phyloP scores from a whole-genome alignment of 2,797 vertebrate genomes.

The Tympanoctomys barrerae region DNA sequence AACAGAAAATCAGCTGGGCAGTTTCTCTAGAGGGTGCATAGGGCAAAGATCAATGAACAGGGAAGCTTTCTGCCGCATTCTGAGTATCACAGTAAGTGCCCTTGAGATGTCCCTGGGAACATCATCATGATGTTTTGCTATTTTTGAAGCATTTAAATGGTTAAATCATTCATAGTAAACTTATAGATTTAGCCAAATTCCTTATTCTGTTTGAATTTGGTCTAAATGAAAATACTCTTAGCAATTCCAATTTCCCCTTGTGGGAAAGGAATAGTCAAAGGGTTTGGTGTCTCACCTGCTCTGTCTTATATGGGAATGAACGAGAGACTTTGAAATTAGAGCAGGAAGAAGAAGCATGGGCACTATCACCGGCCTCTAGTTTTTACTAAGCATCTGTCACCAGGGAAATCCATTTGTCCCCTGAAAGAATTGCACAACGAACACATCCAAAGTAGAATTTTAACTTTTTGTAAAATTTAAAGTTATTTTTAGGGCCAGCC shows the following conservation, averaged over 20 bases:
- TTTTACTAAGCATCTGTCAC: not conserved
- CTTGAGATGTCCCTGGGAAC: not conserved
- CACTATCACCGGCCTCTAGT: not conserved
- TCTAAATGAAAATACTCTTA: slow-evolving; percentile 28
- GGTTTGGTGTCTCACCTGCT: not conserved
- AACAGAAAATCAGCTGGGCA: not conserved
- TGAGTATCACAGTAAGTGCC: not conserved
- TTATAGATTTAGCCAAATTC: slow-evolving; percentile 10
- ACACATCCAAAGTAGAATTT: not conserved
- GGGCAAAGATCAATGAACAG: not conserved
- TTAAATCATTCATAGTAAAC: not conserved
- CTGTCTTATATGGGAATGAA: slow-evolving; percentile 17
- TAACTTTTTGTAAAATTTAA: not conserved
- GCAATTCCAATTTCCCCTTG: not conserved
- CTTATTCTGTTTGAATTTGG: slow-evolving; percentile 3
- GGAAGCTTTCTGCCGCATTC: not conserved
- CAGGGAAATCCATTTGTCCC: not conserved
- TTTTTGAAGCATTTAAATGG: not conserved
- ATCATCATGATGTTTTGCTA: not conserved
- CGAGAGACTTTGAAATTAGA: not conserved
- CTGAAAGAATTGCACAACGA: not conserved
- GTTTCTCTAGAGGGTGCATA: slow-evolving; percentile 7
- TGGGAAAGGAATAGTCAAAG: not conserved
- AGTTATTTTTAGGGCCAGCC: not conserved
- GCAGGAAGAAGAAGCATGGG: not conserved